phyloP scores from a whole-genome alignment of 2,888 invertebrate species.

The Nowickia ferox region DNA sequence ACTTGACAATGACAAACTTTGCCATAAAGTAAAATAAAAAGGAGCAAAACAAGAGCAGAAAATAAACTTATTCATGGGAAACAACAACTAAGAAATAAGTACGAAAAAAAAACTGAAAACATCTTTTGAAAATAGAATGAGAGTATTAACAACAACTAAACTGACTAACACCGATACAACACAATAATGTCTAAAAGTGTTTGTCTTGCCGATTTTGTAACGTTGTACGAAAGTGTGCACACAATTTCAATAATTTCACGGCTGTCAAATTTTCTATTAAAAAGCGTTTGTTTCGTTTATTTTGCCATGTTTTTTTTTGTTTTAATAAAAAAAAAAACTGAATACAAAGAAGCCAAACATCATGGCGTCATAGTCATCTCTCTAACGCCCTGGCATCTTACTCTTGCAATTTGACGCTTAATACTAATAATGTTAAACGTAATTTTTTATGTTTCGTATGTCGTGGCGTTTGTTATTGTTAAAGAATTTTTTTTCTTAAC shows the following conservation, averaged over 20 bases:
- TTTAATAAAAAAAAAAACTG: constrained; percentile 3
- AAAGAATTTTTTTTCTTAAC: constrained; percentile 50
- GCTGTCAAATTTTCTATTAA: constrained; percentile 77
- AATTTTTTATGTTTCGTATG: constrained; percentile 29
- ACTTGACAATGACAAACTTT: constrained; percentile 72
- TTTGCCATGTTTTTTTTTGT: constrained; percentile 46
- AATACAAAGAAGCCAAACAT: constrained; percentile 43
- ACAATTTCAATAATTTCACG: constrained; percentile 76
- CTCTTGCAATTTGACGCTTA: constrained; percentile 63
- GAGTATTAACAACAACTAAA: constrained; percentile 34
- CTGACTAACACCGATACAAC: constrained; percentile 34
- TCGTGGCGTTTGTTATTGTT: constrained; percentile 49
- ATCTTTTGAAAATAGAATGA: constrained; percentile 54
- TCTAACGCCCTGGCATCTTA: constrained; percentile 21
- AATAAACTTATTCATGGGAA: constrained; percentile 67
- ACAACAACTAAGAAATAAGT: constrained; percentile 42
- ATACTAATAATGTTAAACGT: constrained; percentile 64
- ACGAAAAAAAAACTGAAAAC: constrained; percentile 35
- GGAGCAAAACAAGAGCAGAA: constrained; percentile 45
- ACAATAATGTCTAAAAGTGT: not conserved
- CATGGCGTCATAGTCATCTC: constrained; percentile 63
- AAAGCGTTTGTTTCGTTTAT: constrained; percentile 74
- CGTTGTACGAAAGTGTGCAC: constrained; percentile 37
- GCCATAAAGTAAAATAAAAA: constrained; percentile 59
- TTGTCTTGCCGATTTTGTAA: constrained; percentile 6